Evolutionary conservation across 1,140 invertebrate genomes (phyloP).

Genomic region (Aphaenogaster floridana): DNA sequence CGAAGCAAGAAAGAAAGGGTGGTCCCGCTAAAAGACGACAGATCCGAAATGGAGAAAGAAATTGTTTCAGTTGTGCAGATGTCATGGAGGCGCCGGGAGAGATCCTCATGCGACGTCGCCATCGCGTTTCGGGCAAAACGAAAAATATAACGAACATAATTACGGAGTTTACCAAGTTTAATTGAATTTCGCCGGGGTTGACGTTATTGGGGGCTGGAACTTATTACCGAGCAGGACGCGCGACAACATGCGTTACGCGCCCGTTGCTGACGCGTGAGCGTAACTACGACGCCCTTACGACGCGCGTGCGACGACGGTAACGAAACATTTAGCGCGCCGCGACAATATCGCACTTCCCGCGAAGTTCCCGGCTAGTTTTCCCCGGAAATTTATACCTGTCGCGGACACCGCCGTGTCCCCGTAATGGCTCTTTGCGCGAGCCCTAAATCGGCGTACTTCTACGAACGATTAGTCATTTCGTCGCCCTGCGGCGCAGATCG

Average conservation of each 20-base stretch:
- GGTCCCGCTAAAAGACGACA: background rate
- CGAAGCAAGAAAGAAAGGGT: background rate
- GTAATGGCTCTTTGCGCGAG: slow-evolving; percentile 25
- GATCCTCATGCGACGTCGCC: background rate
- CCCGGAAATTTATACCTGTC: slow-evolving; percentile 63
- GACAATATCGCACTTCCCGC: slow-evolving; percentile 57
- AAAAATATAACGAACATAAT: slow-evolving; percentile 64
- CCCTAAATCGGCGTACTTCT: slow-evolving; percentile 18
- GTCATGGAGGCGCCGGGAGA: background rate
- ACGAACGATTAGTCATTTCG: slow-evolving; percentile 48
- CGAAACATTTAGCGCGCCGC: slow-evolving; percentile 40
- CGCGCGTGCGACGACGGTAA: slow-evolving; percentile 1
- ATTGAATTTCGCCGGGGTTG: slow-evolving; percentile 56
- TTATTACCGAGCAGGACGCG: slow-evolving; percentile 46
- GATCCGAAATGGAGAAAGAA: background rate
- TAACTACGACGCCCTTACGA: slow-evolving; percentile 7
- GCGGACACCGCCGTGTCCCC: slow-evolving; percentile 5
- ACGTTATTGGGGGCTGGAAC: slow-evolving; percentile 55
- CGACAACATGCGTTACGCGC: slow-evolving; percentile 28
- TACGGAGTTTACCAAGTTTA: slow-evolving; percentile 61
- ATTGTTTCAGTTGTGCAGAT: background rate
- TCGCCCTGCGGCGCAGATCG: background rate
- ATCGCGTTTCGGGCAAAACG: slow-evolving; percentile 24
- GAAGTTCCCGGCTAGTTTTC: slow-evolving; percentile 59
- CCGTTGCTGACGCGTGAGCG: slow-evolving; percentile 7